A percentile compares a stretch with the other conserved stretches of the same genome.
phyloP scores from a whole-genome alignment of 2,797 vertebrate species.

The Lutjanus argentimaculatus region DNA sequence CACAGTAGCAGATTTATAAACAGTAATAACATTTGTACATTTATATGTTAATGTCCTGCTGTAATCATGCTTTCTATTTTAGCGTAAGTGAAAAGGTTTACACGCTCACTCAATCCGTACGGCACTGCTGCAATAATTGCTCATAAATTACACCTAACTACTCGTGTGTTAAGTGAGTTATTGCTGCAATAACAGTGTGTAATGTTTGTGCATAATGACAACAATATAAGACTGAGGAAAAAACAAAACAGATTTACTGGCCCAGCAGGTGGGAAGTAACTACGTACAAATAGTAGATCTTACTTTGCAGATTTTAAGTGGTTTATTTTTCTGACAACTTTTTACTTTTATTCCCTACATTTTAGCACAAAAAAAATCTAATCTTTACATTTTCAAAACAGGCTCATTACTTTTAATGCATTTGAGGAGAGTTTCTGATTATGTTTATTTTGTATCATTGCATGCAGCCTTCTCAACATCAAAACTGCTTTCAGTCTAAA shows the following conservation, averaged over 20 bases:
- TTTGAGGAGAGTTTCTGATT: too few relatives aligned
- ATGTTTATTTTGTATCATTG: too few relatives aligned
- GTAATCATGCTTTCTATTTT: slow-evolving; percentile 1
- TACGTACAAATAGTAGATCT: too few relatives aligned
- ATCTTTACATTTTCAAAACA: too few relatives aligned
- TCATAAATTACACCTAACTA: neutral
- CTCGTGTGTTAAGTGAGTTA: slow-evolving; percentile 6
- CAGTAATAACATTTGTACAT: slow-evolving; percentile 5
- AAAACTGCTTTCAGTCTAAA: too few relatives aligned
- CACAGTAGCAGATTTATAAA: neutral
- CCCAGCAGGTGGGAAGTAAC: too few relatives aligned
- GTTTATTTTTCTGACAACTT: too few relatives aligned
- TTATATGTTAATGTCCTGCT: slow-evolving; percentile 12
- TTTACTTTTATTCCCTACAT: too few relatives aligned
- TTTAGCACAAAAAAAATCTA: too few relatives aligned
- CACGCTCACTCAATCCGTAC: neutral
- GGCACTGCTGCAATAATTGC: neutral
- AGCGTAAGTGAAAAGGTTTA: neutral
- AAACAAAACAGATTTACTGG: neutral
- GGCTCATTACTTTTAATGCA: too few relatives aligned
- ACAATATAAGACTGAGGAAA: slow-evolving; percentile 5
- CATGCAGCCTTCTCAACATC: too few relatives aligned
- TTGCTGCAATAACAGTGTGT: slow-evolving; percentile 11
- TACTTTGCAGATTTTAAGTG: too few relatives aligned
- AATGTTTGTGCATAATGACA: slow-evolving; percentile 4